Percentiles rank a stretch among this genome's conserved stretches.
Conservation (phyloP, 1,140 invertebrate species). For the Bilobella aurantiaca region DNA sequence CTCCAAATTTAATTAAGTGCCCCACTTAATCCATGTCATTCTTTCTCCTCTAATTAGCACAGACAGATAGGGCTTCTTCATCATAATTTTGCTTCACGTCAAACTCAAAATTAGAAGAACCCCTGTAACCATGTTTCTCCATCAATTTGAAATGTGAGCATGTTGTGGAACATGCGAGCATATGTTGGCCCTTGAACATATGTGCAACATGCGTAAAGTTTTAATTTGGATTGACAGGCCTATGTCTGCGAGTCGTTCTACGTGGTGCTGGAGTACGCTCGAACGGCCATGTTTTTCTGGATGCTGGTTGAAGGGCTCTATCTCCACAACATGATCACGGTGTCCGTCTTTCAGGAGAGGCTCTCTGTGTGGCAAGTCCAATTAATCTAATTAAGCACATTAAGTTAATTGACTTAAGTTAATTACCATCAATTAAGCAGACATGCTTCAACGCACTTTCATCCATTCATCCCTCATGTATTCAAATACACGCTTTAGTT, state of each 20-base stretch:
- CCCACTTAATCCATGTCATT: no score
- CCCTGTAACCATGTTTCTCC: no score
- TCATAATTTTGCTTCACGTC: no score
- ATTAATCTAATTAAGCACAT: neutral
- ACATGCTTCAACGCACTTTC: neutral
- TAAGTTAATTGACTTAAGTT: neutral
- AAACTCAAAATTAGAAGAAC: no score
- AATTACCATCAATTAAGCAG: neutral
- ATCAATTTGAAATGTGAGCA: no score
- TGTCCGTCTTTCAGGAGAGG: slow-evolving; percentile 43
- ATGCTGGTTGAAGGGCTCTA: slow-evolving; percentile 52
- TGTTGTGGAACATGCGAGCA: neutral
- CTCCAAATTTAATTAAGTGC: no score
- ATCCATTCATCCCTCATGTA: neutral
- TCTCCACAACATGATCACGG: slow-evolving; percentile 47
- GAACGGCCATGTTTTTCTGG: slow-evolving; percentile 51
- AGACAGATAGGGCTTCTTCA: no score
- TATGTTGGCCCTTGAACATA: no score
- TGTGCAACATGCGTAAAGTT: no score
- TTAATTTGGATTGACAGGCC: neutral
- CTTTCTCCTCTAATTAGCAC: no score
- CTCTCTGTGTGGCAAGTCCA: slow-evolving; percentile 22
- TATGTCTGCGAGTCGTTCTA: slow-evolving; percentile 47
- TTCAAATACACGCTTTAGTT: neutral
- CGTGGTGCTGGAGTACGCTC: slow-evolving; percentile 48